Conservation (phyloP, 2,797 vertebrate genomes). For the Pangasius larnaudii region DNA sequence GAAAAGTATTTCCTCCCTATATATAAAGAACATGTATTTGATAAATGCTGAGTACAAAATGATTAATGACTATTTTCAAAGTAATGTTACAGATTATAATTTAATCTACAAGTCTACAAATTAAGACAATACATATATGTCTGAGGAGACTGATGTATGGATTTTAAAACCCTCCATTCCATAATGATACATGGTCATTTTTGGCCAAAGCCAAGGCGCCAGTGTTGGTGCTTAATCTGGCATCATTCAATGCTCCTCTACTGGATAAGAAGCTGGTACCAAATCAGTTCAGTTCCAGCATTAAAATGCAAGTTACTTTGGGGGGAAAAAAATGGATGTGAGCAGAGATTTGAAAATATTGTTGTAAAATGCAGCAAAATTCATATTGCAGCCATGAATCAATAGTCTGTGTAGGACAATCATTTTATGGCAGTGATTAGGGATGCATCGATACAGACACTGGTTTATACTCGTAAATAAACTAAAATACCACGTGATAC, state of each 20-base stretch:
- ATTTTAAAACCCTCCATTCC: neutral
- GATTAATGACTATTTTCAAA: neutral
- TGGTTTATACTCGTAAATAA: neutral
- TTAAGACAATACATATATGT: neutral
- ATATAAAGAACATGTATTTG: neutral
- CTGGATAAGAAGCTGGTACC: neutral
- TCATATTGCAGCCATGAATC: neutral
- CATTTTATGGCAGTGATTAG: neutral
- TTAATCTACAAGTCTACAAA: neutral
- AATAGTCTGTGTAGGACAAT: neutral
- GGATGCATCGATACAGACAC: neutral
- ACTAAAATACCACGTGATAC: neutral
- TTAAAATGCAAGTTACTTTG: neutral
- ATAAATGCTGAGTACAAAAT: neutral
- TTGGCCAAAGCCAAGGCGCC: neutral
- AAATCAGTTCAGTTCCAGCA: neutral
- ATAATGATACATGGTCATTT: neutral
- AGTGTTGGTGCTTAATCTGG: neutral
- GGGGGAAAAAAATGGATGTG: neutral
- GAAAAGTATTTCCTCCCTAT: neutral
- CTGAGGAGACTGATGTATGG: neutral
- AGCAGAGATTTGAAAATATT: neutral
- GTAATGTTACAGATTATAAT: neutral
- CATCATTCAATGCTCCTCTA: neutral
- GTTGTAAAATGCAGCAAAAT: neutral